Evolutionary conservation across 2,113 vertebrate genomes (phyloP).

Genomic region (Micronycteris hirsuta): DNA sequence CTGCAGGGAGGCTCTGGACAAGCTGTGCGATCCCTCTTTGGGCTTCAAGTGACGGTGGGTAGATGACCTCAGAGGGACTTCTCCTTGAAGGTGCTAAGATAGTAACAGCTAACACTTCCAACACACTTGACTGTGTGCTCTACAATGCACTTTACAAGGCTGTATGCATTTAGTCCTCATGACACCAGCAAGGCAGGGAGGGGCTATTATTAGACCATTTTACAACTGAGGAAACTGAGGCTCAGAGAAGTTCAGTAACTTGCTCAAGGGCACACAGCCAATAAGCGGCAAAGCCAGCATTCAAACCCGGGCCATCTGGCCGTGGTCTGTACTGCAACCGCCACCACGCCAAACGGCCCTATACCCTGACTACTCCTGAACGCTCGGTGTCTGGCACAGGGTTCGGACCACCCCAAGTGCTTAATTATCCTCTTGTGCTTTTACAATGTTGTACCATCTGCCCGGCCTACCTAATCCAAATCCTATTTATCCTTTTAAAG

Average conservation of each 20-base stretch:
- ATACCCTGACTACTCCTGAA: background rate
- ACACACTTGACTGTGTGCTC: background rate
- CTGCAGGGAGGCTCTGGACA: background rate
- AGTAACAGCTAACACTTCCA: background rate
- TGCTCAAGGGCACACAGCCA: background rate
- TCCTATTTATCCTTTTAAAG: background rate
- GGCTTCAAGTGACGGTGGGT: background rate
- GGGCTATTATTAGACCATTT: background rate
- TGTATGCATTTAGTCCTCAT: background rate
- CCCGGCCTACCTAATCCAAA: background rate
- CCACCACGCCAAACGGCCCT: background rate
- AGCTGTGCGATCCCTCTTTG: background rate
- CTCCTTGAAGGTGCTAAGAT: background rate
- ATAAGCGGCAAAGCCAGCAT: background rate
- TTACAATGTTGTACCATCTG: background rate
- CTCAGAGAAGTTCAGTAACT: background rate
- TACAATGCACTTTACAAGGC: background rate
- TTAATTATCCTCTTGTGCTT: background rate
- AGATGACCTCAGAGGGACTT: background rate
- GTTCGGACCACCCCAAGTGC: background rate
- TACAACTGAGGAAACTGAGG: background rate
- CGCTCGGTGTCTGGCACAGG: background rate
- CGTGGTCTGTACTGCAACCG: background rate
- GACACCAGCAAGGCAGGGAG: background rate
- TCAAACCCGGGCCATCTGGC: background rate